Conservation (phyloP, 2,888 invertebrate genomes). For the Protophormia terraenovae region DNA sequence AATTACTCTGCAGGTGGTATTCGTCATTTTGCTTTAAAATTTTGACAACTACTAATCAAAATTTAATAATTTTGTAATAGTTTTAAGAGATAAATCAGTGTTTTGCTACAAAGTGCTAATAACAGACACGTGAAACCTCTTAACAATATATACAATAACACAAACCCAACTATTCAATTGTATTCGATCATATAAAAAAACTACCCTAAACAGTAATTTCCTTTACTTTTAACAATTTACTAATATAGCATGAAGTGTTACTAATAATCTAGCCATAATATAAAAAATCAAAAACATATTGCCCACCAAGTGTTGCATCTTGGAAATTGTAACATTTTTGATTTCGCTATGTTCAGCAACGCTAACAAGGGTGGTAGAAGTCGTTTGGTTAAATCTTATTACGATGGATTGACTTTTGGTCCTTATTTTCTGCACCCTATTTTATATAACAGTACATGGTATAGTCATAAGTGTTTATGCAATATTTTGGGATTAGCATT, state of each 20-base stretch:
- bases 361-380: constrained; percentile 38
- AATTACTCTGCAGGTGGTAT: constrained; percentile 12
- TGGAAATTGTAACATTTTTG: constrained; percentile 30
- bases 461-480: constrained; percentile 53
- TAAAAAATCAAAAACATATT: constrained; percentile 66
- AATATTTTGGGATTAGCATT: constrained; percentile 61
- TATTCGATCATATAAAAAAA: not conserved
- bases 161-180: constrained; percentile 10
- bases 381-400: constrained; percentile 19
- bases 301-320: constrained; percentile 65
- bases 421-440: not conserved
- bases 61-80: constrained; percentile 60
- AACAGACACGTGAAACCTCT: constrained; percentile 76
- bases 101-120: constrained; percentile 72
- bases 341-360: not conserved
- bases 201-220: constrained; percentile 24
- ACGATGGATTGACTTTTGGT: constrained; percentile 54
- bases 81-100: constrained; percentile 39
- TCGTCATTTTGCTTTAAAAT: not conserved
- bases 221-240: constrained; percentile 4
- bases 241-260: constrained; percentile 79
- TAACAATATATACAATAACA: constrained; percentile 41
- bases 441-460: not conserved
- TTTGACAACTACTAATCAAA: constrained; percentile 6
- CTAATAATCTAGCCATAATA: constrained; percentile 73